phyloP scores from a whole-genome alignment of 2,797 vertebrate species.

The Halcyon badia region DNA sequence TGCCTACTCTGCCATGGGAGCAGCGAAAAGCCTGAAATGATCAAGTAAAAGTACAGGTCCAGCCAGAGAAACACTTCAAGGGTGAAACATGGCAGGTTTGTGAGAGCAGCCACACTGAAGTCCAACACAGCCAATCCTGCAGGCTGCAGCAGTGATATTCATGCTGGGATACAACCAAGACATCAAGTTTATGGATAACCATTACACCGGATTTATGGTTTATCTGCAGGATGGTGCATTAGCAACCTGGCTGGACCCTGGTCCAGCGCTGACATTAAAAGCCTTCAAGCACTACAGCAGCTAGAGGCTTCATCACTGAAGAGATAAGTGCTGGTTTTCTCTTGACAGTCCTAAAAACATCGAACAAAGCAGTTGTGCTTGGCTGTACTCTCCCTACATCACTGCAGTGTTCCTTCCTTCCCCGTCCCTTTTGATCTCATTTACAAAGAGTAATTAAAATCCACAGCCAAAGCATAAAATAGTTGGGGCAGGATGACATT shows the following conservation, averaged over 20 bases:
- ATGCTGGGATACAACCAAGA: neutral
- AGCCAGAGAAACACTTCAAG: neutral
- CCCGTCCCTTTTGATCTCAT: neutral
- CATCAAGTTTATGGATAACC: neutral
- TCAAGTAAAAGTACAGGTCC: neutral
- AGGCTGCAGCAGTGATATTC: neutral
- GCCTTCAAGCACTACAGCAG: neutral
- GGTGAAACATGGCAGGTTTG: neutral
- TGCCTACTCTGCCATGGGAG: neutral
- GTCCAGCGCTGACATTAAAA: neutral
- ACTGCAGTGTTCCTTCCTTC: neutral
- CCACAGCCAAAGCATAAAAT: neutral
- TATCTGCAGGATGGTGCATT: neutral
- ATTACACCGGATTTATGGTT: neutral
- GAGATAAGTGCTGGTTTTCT: neutral
- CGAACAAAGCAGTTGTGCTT: neutral
- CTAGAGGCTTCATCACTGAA: neutral
- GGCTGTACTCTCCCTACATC: neutral
- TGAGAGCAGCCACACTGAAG: neutral
- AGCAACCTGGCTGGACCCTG: neutral
- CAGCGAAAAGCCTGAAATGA: neutral
- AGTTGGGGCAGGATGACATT: neutral
- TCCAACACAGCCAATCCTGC: neutral
- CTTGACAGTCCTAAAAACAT: neutral
- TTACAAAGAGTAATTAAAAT: slow-evolving; percentile 2